phyloP scores from a whole-genome alignment of 2,113 vertebrate species.

The Platycercus adscitus region DNA sequence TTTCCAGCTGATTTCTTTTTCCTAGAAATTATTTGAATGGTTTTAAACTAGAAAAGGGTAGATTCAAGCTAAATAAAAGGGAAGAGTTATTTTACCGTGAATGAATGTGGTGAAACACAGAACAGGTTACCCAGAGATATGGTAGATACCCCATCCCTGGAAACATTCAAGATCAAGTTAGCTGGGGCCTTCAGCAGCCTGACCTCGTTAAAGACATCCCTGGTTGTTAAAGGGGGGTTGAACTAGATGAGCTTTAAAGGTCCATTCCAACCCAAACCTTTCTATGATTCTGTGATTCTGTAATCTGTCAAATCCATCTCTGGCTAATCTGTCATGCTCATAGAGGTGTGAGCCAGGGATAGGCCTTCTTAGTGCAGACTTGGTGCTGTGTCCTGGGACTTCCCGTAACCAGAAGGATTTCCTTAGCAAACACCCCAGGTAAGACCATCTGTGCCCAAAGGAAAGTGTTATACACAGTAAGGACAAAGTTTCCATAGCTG shows the following conservation, averaged over 20 bases:
- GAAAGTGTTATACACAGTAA: not conserved
- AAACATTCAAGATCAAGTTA: not conserved
- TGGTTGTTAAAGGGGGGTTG: too few species aligned
- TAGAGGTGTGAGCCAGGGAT: not conserved
- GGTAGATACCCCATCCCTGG: not conserved
- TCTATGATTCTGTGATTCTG: not conserved
- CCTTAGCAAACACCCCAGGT: rapidly evolving
- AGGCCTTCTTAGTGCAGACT: not conserved
- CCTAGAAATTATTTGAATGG: not conserved
- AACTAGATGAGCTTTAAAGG: not conserved
- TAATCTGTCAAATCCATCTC: not conserved
- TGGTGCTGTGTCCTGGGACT: not conserved
- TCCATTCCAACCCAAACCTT: not conserved
- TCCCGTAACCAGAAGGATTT: not conserved
- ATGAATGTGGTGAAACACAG: not conserved
- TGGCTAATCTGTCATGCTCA: not conserved
- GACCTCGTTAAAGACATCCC: not conserved
- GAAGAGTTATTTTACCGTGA: not conserved
- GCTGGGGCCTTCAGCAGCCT: not conserved
- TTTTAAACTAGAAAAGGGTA: not conserved
- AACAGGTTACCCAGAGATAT: not conserved
- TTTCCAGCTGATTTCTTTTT: not conserved
- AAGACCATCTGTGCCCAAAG: not conserved
- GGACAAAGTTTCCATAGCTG: not conserved
- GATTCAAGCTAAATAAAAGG: not conserved